phyloP scores from a whole-genome alignment of 1,140 invertebrate species.

The Apis dorsata region DNA sequence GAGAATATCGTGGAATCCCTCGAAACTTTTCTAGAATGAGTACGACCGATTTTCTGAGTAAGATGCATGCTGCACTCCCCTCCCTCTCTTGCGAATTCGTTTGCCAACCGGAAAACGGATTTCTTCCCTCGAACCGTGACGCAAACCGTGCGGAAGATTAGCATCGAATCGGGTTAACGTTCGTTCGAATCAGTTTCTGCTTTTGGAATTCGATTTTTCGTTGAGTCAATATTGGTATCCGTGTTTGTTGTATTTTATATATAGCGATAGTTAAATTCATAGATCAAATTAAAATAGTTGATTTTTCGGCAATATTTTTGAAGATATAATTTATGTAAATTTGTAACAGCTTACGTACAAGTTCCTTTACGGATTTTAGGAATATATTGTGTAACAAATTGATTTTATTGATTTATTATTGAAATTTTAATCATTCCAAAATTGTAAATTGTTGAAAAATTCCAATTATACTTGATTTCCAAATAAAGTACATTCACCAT shows the following conservation, averaged over 20 bases:
- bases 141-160: neutral
- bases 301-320: neutral
- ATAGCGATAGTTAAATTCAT: neutral
- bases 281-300: neutral
- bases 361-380: no score
- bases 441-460: no score
- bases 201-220: neutral
- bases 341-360: no score
- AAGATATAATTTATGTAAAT: neutral
- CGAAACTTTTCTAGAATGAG: neutral
- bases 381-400: no score
- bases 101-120: constrained; percentile 1
- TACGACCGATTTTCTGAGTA: neutral
- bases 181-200: neutral
- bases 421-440: no score
- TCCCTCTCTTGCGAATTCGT: constrained; percentile 1
- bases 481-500: no score
- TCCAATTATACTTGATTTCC: no score
- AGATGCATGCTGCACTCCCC: neutral
- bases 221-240: neutral
- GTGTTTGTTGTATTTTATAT: neutral
- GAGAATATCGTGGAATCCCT: neutral
- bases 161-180: neutral
- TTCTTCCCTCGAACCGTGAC: neutral
- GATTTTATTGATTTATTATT: no score